Evolutionary conservation across 1,140 invertebrate species (phyloP).

Genomic region (Bombus consobrinus): DNA sequence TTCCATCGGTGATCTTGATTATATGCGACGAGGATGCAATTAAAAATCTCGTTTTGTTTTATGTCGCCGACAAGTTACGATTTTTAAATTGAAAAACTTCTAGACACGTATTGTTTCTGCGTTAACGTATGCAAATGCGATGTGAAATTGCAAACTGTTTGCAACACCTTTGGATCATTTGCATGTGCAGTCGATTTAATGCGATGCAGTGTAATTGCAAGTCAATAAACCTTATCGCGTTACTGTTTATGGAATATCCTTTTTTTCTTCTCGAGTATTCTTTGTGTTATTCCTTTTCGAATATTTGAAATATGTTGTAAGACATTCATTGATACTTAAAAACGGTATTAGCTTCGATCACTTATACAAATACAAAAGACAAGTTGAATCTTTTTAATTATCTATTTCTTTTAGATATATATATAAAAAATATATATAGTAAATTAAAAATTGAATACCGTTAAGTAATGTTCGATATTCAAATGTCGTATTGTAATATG

Average conservation of each 20-base stretch:
- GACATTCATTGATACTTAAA: too few species aligned
- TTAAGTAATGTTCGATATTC: too few species aligned
- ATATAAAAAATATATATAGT: too few species aligned
- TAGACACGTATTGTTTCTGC: background rate
- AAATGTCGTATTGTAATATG: too few species aligned
- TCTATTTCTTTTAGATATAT: too few species aligned
- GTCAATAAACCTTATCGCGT: constrained; percentile 8
- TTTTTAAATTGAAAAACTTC: background rate
- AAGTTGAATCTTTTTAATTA: too few species aligned
- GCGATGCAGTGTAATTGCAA: background rate
- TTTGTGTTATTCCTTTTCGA: background rate
- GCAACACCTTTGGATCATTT: constrained; percentile 7
- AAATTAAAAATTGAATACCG: too few species aligned
- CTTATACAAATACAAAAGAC: too few species aligned
- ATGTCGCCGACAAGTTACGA: background rate
- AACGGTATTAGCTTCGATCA: too few species aligned
- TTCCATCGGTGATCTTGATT: too few species aligned
- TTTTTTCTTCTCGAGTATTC: background rate
- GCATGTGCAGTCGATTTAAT: constrained; percentile 5
- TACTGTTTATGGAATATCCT: background rate
- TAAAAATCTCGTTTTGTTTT: background rate
- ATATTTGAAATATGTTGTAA: too few species aligned
- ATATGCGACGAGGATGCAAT: background rate
- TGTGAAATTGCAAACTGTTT: constrained; percentile 6
- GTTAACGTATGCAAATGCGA: constrained; percentile 27